Evolutionary conservation across 2,888 invertebrate genomes (phyloP), one percentile per base, ranked within the genome.

Genomic region (Noctua pronuba): DNA sequence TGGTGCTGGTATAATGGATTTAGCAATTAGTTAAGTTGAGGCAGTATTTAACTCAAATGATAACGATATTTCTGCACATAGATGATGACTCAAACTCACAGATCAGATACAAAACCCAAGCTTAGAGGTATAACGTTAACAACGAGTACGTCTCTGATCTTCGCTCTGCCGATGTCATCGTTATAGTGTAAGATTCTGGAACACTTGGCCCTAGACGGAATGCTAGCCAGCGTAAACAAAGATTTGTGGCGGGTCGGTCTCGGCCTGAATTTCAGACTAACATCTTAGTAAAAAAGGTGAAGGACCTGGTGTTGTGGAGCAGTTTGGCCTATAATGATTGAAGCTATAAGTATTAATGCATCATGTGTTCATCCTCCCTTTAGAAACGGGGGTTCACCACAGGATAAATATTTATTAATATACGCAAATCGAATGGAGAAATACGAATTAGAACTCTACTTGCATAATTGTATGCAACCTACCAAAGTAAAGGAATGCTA

Each of bases 401-500:
- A 44, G 24, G 28, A 52, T 62, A 60, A n/a, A 44, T 71, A 62
- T 18, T 31, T 7, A 46, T 35, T 62, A 16, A 79, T 55, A 55
- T 55, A 18, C 41, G 52, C 52, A n/a, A 79, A 68, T 4, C 38
- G 13, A 58, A n/a, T 79, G n/a, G 28, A 38, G 28, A 58, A 49
- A 83, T 66, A 41, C 16, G 31, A 79, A 72, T 77, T 70, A 73
- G 44, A 69, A 38, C 60, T 62, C 38, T 35, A 79, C 41, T 71
- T 52, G 70, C 64, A 60, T 81, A 72, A 73, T 65, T 68, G 55
- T 44, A 52, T 75, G 82, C 79, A 68, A 77, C 35, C 73, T 62
- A 75, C 31, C 60, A 76, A 80, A 75, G 65, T 80, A 77, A 68
- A 79, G 69, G 81, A 83, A 82, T 80, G 79, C 67, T 77, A 84